Evolutionary conservation across 2,113 vertebrate species (phyloP), one percentile per base, ranked within the genome.

Genomic region (Mesocricetus auratus): DNA sequence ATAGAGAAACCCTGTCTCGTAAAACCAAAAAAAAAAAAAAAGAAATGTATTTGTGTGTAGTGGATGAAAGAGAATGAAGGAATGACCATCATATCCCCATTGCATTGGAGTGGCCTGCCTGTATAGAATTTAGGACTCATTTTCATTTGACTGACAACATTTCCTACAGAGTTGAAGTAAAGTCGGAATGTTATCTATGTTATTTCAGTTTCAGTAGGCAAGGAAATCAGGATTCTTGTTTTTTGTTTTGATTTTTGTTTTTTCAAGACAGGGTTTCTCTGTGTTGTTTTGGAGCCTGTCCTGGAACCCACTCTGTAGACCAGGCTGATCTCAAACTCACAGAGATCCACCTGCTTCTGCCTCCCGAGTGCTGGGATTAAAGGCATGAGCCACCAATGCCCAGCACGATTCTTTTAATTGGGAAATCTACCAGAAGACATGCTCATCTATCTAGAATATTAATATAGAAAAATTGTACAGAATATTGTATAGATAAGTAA

Each of bases 331-430:
- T n/a, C n/a, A n/a, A n/a, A n/a, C n/a, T n/a, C n/a, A n/a, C n/a
- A n/a, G n/a, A n/a, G n/a, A n/a, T n/a, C n/a, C n/a, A n/a, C n/a
- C n/a, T n/a, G n/a, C n/a, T n/a, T n/a, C n/a, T n/a, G n/a, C n/a
- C n/a, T n/a, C n/a, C n/a, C n/a, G n/a, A n/a, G n/a, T n/a, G n/a
- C n/a, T n/a, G n/a, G n/a, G n/a, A n/a, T n/a, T n/a, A n/a, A n/a
- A n/a, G n/a, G n/a, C n/a, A n/a, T n/a, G n/a, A n/a, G n/a, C n/a
- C n/a, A n/a, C n/a, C n/a, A n/a, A n/a, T n/a, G n/a, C n/a, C n/a
- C n/a, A n/a, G n/a, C n/a, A n/a, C n/a, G n/a, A n/a, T n/a, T n/a
- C 77, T 81, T 95, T 64, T 47, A 45, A 91, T 62, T 83, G 89
- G 73, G 1, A 91, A 95, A 58, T 82, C 39, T 24, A 74, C 36